A percentile compares a stretch with the other conserved stretches of the same genome.
Evolutionary conservation across 2,113 vertebrate species (phyloP).

Genomic region (Poeciliopsis retropinna): DNA sequence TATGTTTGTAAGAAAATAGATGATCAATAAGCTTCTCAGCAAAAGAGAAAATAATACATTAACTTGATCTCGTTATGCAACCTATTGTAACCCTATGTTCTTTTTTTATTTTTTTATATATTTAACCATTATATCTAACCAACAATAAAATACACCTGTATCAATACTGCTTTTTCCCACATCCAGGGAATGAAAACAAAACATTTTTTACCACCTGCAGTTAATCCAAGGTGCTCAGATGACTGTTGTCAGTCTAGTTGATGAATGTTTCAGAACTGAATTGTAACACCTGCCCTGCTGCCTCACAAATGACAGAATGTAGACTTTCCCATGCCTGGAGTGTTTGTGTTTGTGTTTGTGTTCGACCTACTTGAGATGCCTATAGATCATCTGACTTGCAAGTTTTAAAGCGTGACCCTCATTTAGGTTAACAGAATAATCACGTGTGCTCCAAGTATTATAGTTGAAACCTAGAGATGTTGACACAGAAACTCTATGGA

Average conservation of each 20-base stretch:
- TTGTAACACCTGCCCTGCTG: constrained; percentile 42
- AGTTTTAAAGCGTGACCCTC: constrained; percentile 11
- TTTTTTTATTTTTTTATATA: not conserved
- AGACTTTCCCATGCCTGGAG: constrained; percentile 6
- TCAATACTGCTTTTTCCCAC: constrained; percentile 35
- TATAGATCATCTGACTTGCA: constrained; percentile 16
- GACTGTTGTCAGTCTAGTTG: no score
- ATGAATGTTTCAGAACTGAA: not conserved
- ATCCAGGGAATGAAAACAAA: constrained; percentile 42
- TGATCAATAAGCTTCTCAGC: not conserved
- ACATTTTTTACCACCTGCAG: constrained; percentile 18
- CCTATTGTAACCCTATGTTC: not conserved
- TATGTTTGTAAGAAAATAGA: not conserved
- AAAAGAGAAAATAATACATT: not conserved
- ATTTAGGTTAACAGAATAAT: constrained; percentile 8
- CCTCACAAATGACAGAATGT: constrained; percentile 40
- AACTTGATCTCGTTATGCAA: not conserved
- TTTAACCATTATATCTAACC: not conserved
- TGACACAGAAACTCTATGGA: not conserved
- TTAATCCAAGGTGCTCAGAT: constrained; percentile 4
- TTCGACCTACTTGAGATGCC: constrained; percentile 10
- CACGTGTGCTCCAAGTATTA: not conserved
- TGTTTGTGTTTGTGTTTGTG: not conserved
- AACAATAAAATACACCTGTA: constrained; percentile 43
- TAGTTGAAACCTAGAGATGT: not conserved